A percentile compares a stretch with the other conserved stretches of the same genome.
phyloP scores from a whole-genome alignment of 37 sponge, comb jelly and placozoan genomes.

The Mnemiopsis leidyi region DNA sequence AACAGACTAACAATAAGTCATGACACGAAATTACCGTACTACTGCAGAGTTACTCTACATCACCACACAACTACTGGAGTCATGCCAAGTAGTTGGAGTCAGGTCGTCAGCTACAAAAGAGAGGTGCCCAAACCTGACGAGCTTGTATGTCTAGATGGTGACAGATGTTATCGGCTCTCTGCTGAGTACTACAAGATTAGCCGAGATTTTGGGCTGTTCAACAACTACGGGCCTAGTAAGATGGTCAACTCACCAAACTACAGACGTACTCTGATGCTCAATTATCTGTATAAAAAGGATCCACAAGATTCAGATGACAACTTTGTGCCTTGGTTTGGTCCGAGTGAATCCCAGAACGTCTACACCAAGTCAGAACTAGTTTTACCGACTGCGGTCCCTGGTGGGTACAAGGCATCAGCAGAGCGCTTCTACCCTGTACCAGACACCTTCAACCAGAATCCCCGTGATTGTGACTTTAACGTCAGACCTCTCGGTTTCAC shows the following conservation, averaged over 20 bases:
- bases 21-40: constrained; percentile 1
- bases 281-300: constrained; percentile 29
- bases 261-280: neutral
- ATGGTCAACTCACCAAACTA: neutral
- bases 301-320: neutral
- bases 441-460: neutral
- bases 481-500: constrained; percentile 44
- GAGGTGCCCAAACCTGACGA: neutral
- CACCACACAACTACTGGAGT: neutral
- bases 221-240: constrained; percentile 5
- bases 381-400: neutral
- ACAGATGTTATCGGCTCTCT: neutral
- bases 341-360: neutral
- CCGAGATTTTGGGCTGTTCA: constrained; percentile 37
- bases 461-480: constrained; percentile 51
- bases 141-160: neutral
- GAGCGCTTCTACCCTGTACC: constrained; percentile 31
- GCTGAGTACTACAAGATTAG: constrained; percentile 56
- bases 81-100: constrained; percentile 14
- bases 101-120: neutral
- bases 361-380: neutral
- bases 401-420: neutral
- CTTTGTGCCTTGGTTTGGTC: constrained; percentile 41
- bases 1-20: neutral
- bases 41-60: neutral